Percentiles rank a stretch among this genome's conserved stretches.
Evolutionary conservation across 2,888 invertebrate species (phyloP).

Genomic region (Oligia fasciuncula): DNA sequence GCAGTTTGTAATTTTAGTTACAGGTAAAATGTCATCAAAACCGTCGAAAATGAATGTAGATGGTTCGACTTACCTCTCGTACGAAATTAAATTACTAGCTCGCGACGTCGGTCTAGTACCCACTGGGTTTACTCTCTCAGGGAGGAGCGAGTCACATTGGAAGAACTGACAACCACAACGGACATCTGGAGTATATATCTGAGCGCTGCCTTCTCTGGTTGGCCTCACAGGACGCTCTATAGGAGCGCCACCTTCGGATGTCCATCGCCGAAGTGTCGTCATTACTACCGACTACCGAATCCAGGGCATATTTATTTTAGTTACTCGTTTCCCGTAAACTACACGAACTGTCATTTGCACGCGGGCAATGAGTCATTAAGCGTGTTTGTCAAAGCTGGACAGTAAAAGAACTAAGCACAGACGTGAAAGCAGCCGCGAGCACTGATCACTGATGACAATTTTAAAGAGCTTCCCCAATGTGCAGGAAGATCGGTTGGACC

Average conservation of each 20-base stretch:
- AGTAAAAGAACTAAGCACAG: conserved; percentile 87
- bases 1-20: conserved; percentile 77
- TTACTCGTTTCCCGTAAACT: conserved; percentile 70
- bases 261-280: conserved; percentile 91
- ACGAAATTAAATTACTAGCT: conserved; percentile 86
- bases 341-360: conserved; percentile 71
- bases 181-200: conserved; percentile 94
- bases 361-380: conserved; percentile 78
- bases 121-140: conserved; percentile 93
- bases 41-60: conserved; percentile 71
- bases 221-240: conserved; percentile 91
- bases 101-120: conserved; percentile 92
- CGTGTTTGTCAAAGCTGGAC: conserved; percentile 81
- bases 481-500: conserved; percentile 84
- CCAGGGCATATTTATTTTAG: conserved; percentile 79
- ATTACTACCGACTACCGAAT: conserved; percentile 80
- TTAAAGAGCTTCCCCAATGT: conserved; percentile 88
- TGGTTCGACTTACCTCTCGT: conserved; percentile 83
- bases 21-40: conserved; percentile 77
- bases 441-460: conserved; percentile 89
- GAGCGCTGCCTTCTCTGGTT: conserved; percentile 93
- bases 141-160: conserved; percentile 94
- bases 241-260: conserved; percentile 92
- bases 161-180: conserved; percentile 96
- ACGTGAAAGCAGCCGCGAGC: conserved; percentile 88